Evolutionary conservation across 1,140 invertebrate species (phyloP), one percentile per base, ranked within the genome.

Genomic region (Zaprionus inermis): DNA sequence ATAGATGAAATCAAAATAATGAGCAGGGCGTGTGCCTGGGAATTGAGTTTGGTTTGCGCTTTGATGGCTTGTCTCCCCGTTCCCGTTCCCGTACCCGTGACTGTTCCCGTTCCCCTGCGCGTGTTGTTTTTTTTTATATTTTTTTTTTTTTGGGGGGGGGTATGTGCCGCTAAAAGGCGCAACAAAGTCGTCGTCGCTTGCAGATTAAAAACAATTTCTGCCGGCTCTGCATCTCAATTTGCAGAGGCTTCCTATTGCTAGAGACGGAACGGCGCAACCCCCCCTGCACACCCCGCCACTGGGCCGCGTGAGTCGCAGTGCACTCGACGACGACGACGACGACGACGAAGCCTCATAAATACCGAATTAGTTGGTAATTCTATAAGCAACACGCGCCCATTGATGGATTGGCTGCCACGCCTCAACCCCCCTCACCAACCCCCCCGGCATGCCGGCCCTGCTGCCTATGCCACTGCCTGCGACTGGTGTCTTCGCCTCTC

Each of bases 321-420:
- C 80, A 89, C 83, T 88, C 24, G 24, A 28, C 24, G n/a, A n/a
- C 83, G 76, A 79, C 83, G 70, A 72, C 78, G 90, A 91, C 78
- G 90, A 91, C 78, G 90, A 44, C 38, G 38, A 91, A 91, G 83
- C 90, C 90, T 90, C 90, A 91, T 91, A 91, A 91, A 91, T 91
- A 91, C 86, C 76, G 90, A 91, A 91, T 91, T 91, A 91, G 90
- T 91, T 90, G 81, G 90, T 91, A 91, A 91, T 91, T 91, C 90
- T 91, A 91, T 91, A 91, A 91, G 90, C 85, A 90, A 90, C 90
- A 91, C 90, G 90, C 90, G 90, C 72, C 90, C 82, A 91, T 84
- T 89, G 84, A 89, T 89, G 84, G 82, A 77, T 79, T 79, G 74
- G 69, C 77, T 73, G 74, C 63, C 63, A 72, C 68, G 57, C 56